These are phyloP conservation scores for Puntigrus tetrazona DNA, from an alignment of 2,113 vertebrate genomes.

Conservation along the genomic window DNA sequence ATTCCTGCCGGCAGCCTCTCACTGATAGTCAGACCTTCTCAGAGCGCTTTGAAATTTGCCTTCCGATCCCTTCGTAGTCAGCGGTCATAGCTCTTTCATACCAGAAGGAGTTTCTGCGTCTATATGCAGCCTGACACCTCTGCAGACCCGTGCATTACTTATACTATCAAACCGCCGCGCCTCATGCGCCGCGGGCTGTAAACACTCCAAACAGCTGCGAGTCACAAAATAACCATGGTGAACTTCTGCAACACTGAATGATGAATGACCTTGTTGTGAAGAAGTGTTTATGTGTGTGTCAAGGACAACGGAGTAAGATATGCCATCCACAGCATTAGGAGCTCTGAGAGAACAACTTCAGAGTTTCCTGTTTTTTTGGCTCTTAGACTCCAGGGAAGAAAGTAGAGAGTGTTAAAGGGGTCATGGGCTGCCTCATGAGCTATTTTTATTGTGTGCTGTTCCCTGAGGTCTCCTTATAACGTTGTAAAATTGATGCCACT, in stretches of 20 bases:
- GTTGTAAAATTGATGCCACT: no score
- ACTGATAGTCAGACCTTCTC: constrained; percentile 60
- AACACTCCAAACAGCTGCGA: constrained; percentile 27
- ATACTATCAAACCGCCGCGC: neutral
- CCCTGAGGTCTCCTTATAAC: no score
- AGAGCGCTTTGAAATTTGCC: neutral
- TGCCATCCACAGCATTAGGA: neutral
- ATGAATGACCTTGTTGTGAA: constrained; percentile 59
- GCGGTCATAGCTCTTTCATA: neutral
- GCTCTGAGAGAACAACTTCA: neutral
- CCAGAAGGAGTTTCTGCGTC: neutral
- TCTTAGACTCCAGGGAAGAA: neutral
- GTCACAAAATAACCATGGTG: constrained; percentile 66
- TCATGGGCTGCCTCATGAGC: no score
- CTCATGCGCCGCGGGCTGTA: neutral
- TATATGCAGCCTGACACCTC: constrained; percentile 7
- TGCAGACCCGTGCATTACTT: neutral
- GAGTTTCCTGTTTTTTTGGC: neutral
- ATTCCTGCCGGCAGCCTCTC: constrained; percentile 62
- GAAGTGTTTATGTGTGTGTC: constrained; percentile 25
- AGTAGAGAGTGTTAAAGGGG: neutral
- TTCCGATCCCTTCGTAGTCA: constrained; percentile 6
- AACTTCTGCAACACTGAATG: constrained; percentile 57
- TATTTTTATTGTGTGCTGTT: no score
- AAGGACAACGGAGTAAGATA: neutral